Evolutionary conservation across 2,888 invertebrate species (phyloP).

Genomic region (Lycocerus yunnanus): DNA sequence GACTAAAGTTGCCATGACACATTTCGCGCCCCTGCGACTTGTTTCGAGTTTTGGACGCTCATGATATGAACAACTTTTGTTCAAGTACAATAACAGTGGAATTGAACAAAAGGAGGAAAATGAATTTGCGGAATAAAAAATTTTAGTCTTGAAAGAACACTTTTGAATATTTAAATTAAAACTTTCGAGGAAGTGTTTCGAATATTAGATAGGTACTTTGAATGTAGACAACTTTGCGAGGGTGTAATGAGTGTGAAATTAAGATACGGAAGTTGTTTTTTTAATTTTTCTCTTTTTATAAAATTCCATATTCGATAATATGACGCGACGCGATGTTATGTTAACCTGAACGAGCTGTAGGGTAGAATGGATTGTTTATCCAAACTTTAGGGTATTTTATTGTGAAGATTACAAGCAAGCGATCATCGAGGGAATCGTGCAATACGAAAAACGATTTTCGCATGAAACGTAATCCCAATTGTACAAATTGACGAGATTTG

Average conservation of each 20-base stretch:
- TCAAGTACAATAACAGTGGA: not conserved
- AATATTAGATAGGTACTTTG: not conserved
- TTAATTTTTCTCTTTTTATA: not conserved
- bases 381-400: not conserved
- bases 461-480: not conserved
- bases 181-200: not conserved
- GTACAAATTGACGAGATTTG: not conserved
- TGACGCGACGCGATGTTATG: not conserved
- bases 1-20: conserved; percentile 17
- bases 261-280: not conserved
- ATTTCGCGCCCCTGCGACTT: conserved; percentile 13
- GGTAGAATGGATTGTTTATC: not conserved
- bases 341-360: not conserved
- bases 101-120: not conserved
- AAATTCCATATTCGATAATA: not conserved
- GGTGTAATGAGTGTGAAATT: not conserved
- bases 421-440: not conserved
- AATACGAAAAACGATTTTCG: not conserved
- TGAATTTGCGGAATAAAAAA: not conserved
- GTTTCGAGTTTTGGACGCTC: conserved; percentile 15
- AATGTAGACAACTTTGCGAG: not conserved
- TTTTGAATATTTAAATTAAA: not conserved
- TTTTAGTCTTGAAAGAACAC: not conserved
- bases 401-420: not conserved
- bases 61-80: conserved; percentile 1